phyloP scores from a whole-genome alignment of 2,113 vertebrate genomes.

The Petrocephalus zakoni region DNA sequence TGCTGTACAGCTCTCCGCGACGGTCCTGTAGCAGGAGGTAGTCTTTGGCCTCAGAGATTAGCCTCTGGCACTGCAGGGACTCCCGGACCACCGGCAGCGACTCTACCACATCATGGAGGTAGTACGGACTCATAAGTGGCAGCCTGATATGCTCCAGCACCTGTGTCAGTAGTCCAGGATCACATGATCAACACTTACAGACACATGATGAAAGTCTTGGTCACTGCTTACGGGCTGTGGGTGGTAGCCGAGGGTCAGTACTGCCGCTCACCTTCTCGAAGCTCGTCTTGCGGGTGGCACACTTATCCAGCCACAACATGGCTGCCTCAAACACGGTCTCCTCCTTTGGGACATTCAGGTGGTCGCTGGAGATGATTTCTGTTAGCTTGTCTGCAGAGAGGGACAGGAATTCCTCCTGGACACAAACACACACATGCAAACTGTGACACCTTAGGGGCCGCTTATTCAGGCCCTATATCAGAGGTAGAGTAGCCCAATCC shows the following conservation, averaged over 20 bases:
- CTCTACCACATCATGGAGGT: constrained; percentile 68
- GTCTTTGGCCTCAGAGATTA: constrained; percentile 72
- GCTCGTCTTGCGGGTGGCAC: constrained; percentile 51
- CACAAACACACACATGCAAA: not conserved
- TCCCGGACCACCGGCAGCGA: constrained; percentile 63
- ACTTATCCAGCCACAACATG: constrained; percentile 58
- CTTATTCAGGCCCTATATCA: not conserved
- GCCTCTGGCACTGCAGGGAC: constrained; percentile 59
- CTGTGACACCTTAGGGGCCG: not conserved
- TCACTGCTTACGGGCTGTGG: not conserved
- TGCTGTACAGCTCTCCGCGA: constrained; percentile 62
- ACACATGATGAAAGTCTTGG: not conserved
- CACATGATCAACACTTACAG: not conserved
- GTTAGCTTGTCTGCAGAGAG: constrained; percentile 66
- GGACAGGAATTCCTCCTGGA: constrained; percentile 68
- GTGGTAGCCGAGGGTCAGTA: not conserved
- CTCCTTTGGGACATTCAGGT: constrained; percentile 43
- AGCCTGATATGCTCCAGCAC: constrained; percentile 67
- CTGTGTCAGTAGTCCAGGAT: constrained; percentile 34
- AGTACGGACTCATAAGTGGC: constrained; percentile 69
- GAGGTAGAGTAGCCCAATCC: not conserved
- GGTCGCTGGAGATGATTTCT: constrained; percentile 65
- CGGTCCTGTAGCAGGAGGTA: constrained; percentile 70
- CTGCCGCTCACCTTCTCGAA: constrained; percentile 63
- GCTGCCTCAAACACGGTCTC: constrained; percentile 62